Evolutionary conservation across 1,140 invertebrate species (phyloP).

Genomic region (Cephus cinctus): DNA sequence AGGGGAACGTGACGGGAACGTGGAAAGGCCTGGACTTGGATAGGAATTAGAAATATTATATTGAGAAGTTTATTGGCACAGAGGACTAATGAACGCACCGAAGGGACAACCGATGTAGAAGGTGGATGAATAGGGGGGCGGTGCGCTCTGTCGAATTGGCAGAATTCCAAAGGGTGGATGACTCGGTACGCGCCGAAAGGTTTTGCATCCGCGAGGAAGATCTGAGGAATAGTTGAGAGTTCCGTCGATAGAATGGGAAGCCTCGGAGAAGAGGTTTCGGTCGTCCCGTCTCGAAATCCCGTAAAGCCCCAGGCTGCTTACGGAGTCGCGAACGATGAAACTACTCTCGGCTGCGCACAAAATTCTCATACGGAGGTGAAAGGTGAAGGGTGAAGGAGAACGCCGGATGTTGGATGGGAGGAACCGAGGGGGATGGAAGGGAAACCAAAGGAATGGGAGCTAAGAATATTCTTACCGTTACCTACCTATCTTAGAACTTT

Average conservation of each 20-base stretch:
- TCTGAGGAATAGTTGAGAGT: slow-evolving; percentile 52
- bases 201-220: no score
- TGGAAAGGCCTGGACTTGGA: no score
- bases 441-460: no score
- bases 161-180: slow-evolving; percentile 30
- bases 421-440: no score
- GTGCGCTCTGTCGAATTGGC: slow-evolving; percentile 35
- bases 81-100: no score
- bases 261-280: slow-evolving; percentile 1
- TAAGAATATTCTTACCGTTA: neutral
- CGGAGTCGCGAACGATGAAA: slow-evolving; percentile 1
- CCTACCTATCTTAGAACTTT: neutral
- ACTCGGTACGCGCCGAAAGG: slow-evolving; percentile 8
- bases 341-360: neutral
- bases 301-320: slow-evolving; percentile 6
- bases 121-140: no score
- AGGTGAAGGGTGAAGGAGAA: no score
- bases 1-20: no score
- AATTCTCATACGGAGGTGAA: slow-evolving; percentile 6
- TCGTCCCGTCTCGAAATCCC: slow-evolving; percentile 15
- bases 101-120: no score
- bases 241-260: slow-evolving; percentile 6
- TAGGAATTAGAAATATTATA: no score
- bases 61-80: no score
- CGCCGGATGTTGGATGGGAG: no score